A percentile compares a stretch with the other conserved stretches of the same genome.
Evolutionary conservation across 2,797 vertebrate species (phyloP).

Genomic region (Botia almorhae): DNA sequence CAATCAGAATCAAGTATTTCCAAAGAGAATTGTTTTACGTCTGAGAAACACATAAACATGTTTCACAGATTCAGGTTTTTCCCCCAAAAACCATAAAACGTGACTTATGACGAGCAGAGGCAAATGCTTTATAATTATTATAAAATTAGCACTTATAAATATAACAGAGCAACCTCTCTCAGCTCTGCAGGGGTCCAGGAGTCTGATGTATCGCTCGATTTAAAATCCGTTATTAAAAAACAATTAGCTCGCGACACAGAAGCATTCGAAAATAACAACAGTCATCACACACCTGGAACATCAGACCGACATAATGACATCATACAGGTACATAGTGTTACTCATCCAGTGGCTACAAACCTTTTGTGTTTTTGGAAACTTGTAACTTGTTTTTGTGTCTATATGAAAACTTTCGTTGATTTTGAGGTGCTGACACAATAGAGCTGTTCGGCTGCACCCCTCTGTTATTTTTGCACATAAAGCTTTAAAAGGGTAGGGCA

Average conservation of each 20-base stretch:
- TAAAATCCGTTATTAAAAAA: conserved; percentile 82
- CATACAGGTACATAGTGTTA: conserved; percentile 44
- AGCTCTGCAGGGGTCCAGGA: conserved; percentile 70
- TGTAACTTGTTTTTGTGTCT: too few relatives aligned
- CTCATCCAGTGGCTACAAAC: not conserved
- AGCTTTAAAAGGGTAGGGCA: too few relatives aligned
- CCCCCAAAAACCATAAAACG: not conserved
- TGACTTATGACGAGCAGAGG: not conserved
- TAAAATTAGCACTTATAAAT: conserved; percentile 43
- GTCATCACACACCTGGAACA: conserved; percentile 46
- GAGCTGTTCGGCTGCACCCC: not conserved
- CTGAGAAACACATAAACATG: too few relatives aligned
- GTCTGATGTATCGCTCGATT: conserved; percentile 74
- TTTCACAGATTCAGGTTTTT: not conserved
- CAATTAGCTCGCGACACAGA: conserved; percentile 73
- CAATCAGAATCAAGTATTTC: too few relatives aligned
- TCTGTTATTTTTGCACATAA: not conserved
- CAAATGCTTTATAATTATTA: conserved; percentile 37
- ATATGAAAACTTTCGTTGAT: too few relatives aligned
- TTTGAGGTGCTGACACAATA: not conserved
- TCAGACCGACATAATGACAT: not conserved
- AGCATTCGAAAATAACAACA: conserved; percentile 63
- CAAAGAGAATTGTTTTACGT: too few relatives aligned
- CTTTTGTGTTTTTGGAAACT: not conserved
- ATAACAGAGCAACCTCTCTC: conserved; percentile 59